A percentile compares a stretch with the other conserved stretches of the same genome.
Conservation (phyloP, 2,797 vertebrate species). For the Malurus leucopterus region DNA sequence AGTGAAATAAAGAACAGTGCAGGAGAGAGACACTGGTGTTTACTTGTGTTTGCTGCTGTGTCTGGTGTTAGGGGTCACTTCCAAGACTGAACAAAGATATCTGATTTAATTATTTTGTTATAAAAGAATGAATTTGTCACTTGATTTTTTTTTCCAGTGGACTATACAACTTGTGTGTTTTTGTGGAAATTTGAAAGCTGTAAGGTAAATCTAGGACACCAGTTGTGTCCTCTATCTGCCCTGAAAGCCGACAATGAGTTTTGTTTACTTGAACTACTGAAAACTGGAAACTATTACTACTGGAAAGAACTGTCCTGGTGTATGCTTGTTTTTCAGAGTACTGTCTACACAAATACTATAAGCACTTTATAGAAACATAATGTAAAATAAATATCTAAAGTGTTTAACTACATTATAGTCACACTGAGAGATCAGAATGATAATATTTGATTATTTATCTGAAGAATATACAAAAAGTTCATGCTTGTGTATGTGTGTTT, state of each 20-base stretch:
- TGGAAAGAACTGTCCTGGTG: not conserved
- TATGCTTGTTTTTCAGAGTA: not conserved
- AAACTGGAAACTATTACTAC: not conserved
- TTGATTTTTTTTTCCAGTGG: not conserved
- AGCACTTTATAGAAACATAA: not conserved
- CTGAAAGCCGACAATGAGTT: not conserved
- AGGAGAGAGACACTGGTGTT: not conserved
- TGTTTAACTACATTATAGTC: not conserved
- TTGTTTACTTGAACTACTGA: not conserved
- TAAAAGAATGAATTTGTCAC: not conserved
- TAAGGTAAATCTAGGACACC: not conserved
- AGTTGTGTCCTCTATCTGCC: not conserved
- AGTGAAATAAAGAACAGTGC: not conserved
- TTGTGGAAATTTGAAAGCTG: not conserved
- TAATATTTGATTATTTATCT: not conserved
- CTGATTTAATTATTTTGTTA: not conserved
- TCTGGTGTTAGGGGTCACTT: not conserved
- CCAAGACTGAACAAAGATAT: not conserved
- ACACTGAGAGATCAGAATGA: not conserved
- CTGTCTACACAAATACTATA: not conserved
- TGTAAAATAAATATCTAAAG: not conserved
- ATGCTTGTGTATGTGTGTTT: not conserved
- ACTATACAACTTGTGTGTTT: not conserved
- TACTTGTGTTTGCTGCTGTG: not conserved
- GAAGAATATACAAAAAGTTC: not conserved